Evolutionary conservation across 2,113 vertebrate genomes (phyloP).

Genomic region (Picathartes gymnocephalus): DNA sequence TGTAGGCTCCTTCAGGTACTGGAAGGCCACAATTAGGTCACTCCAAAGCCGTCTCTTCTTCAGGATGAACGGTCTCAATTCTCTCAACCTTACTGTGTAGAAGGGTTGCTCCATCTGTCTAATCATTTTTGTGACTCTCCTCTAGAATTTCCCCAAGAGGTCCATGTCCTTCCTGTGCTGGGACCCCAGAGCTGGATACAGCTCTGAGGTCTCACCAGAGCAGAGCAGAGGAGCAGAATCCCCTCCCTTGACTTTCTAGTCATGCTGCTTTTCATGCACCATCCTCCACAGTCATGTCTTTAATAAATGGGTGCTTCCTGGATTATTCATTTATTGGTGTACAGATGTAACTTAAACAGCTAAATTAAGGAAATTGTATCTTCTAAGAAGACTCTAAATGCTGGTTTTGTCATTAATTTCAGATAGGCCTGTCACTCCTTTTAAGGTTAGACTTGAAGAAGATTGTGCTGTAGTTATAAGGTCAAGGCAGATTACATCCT

Average conservation of each 20-base stretch:
- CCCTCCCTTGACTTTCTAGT: neutral
- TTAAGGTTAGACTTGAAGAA: neutral
- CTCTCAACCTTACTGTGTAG: neutral
- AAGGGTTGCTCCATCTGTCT: accelerated
- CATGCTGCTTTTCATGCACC: neutral
- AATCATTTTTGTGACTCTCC: neutral
- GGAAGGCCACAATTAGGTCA: too few species aligned
- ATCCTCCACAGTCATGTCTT: neutral
- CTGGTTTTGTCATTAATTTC: neutral
- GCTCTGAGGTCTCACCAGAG: neutral
- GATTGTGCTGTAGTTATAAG: neutral
- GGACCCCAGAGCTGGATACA: neutral
- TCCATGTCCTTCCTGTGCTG: neutral
- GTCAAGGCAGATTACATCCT: neutral
- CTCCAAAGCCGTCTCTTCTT: neutral
- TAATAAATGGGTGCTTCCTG: neutral
- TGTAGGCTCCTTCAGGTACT: neutral
- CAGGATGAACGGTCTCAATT: neutral
- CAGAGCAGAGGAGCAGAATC: neutral
- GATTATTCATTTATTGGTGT: neutral
- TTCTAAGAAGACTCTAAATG: neutral
- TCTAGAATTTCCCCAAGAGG: neutral
- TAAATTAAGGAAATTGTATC: neutral
- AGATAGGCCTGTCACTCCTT: neutral
- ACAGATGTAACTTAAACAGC: neutral